Evolutionary conservation across 2,113 vertebrate species (phyloP), one percentile per base, ranked within the genome.

Genomic region (Nothocercus julius): DNA sequence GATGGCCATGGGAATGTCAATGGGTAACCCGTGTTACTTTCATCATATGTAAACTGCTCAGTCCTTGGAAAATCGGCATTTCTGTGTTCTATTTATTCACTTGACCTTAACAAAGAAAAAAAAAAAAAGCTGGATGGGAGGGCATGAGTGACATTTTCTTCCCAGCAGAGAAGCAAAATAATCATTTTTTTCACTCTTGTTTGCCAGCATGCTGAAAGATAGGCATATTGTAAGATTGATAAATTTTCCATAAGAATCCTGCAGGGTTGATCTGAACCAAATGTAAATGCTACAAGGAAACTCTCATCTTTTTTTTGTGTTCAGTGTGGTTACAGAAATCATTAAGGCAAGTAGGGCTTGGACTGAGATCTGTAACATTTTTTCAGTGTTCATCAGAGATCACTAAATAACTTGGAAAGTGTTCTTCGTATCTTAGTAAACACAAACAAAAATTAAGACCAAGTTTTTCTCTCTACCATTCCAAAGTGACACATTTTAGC

Each of bases 351-450:
- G 20, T 47, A 64, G 59, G 24, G 28, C 56, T 96, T 95, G 94
- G 94, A 91, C 79, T 56, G 62, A 97, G 93, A 94, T 90, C 94
- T 90, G 87, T 91, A 78, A 54, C 81, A 67, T 51, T 95, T 93
- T 96, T 92, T 81, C 64, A 5, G 0, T 84, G 72, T 86, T 91
- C 82, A 85, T 90, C 62, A 75, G 88, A 88, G 79, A 74, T 89
- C 62, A 72, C 42, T 68, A 68, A 92, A 32, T 85, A 75, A 95
- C 79, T 90, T 81, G 38, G 56, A 95, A 94, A 74, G 78, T 10
- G 34, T 44, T 85, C 56, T 83, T 85, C 68, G 21, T 85, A 56
- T 51, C 85, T 67, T 56, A 64, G 51, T 85, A 95, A 91, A 95
- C 73, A 92, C 72, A 92, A 83, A 13, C 79, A 95, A 91, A 95